These are phyloP conservation scores for Chaetops frenatus DNA, from an alignment of 2,113 vertebrate species.

Conservation along the genomic window DNA sequence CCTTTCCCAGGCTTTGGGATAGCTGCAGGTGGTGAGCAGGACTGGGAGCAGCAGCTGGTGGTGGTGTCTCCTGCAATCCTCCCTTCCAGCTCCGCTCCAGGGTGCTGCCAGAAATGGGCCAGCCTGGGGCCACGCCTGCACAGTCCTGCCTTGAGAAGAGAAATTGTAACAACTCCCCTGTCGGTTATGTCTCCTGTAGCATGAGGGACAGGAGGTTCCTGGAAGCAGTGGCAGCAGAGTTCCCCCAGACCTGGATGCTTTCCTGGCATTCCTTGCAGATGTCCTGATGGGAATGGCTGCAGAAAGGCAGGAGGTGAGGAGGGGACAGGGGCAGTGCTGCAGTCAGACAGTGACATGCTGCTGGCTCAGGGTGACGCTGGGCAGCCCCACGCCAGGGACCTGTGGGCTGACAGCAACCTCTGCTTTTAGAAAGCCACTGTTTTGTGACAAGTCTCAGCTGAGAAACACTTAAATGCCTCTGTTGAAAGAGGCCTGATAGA, in stretches of 20 bases:
- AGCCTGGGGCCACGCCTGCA: neutral
- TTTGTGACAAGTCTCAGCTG: neutral
- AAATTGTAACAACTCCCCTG: neutral
- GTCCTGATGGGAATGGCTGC: neutral
- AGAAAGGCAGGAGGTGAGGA: neutral
- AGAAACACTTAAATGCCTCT: neutral
- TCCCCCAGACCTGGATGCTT: neutral
- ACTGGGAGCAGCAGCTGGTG: neutral
- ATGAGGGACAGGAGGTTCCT: neutral
- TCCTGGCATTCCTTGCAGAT: neutral
- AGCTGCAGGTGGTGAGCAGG: neutral
- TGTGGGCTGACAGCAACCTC: neutral
- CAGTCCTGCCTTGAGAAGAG: neutral
- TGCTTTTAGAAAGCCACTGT: neutral
- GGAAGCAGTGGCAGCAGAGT: neutral
- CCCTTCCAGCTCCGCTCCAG: neutral
- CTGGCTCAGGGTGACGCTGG: neutral
- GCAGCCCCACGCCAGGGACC: neutral
- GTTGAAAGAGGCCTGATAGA: fast-evolving
- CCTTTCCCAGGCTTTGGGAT: neutral
- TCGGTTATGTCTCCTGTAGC: neutral
- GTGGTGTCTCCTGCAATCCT: neutral
- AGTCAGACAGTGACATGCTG: fast-evolving
- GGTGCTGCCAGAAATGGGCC: neutral
- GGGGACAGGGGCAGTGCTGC: fast-evolving